Base-by-base conservation (phyloP, 1,140 invertebrate species). In the Pseudomyrmex dendroicus region DNA sequence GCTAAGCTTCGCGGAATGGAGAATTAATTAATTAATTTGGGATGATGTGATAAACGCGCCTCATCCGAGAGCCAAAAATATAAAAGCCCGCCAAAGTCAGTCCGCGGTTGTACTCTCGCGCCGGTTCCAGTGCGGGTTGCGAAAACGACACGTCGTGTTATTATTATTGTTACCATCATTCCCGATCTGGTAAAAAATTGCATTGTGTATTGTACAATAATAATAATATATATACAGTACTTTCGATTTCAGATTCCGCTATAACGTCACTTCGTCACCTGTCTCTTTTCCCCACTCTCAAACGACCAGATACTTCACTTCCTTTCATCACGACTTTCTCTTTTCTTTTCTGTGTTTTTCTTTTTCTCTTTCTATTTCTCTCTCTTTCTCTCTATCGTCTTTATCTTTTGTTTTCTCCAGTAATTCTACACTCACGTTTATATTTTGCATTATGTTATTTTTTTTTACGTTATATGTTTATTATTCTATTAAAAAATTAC, bases 81-180 rank as follows among this genome's bases (percentile, higher is more conserved):
- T 94, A 94, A 94, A 94, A 94, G 92, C 92, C 94, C 92, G 94
- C 93, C 93, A 94, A 93, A 93, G 92, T 93, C 86, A 90, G 74
- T 82, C 82, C 83, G 84, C 83, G 84, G 77, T 76, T 66, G 54
- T 63, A 83, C 54, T 48, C 25, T 73, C 72, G 62, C 90, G 91
- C 88, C 88, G 87, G 86, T 91, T 91, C 84, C 89, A 90, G 89
- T 90, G 90, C 90, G 87, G 91, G 88, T 91, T 87, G 88, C 89
- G 86, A 87, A 87, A 61, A 90, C 88, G 64, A 90, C 83, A 89
- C 85, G 72, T 85, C 86, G 89, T 85, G 80, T 77, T 52, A 17
- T 83, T 84, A 66, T 7, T 35, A 35, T 35, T 52, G n/a, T 84
- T 84, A 66, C 35, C 0, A 35, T 35, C 35, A 7, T 86, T 73